These are phyloP conservation scores for Atrina japonica DNA, from an alignment of 2,888 invertebrate species.

Conservation along the genomic window DNA sequence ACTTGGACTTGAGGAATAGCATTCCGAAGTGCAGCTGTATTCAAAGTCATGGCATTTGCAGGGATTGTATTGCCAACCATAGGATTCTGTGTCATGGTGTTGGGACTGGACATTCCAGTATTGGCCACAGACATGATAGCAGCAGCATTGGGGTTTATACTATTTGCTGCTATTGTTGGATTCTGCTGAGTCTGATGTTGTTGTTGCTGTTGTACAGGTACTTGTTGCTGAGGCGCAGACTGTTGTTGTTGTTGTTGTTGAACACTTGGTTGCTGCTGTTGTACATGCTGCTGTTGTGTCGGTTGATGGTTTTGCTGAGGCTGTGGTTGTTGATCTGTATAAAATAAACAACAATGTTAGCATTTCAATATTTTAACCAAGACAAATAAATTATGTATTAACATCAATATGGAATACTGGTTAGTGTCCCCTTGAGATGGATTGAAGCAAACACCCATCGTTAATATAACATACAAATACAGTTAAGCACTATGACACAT, in stretches of 20 bases:
- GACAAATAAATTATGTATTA: too few species aligned
- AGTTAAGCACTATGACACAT: too few species aligned
- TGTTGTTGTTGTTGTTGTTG: conserved; percentile 19
- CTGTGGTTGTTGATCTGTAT: conserved; percentile 19
- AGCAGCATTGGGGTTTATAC: conserved; percentile 11
- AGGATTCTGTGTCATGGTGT: conserved; percentile 56
- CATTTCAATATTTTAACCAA: too few species aligned
- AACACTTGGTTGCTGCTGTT: conserved; percentile 12
- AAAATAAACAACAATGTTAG: too few species aligned
- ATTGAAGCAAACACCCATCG: too few species aligned
- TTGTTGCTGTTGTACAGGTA: conserved; percentile 45
- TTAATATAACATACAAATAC: too few species aligned
- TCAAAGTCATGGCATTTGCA: conserved; percentile 50
- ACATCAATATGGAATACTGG: too few species aligned
- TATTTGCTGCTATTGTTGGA: conserved; percentile 9
- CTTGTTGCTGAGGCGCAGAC: conserved; percentile 29
- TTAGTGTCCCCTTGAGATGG: too few species aligned
- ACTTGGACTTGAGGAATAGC: conserved; percentile 73
- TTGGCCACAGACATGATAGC: conserved; percentile 15
- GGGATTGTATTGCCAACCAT: conserved; percentile 57
- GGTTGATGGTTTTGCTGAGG: conserved; percentile 12
- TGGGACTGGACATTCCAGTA: conserved; percentile 20
- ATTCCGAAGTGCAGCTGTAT: conserved; percentile 49
- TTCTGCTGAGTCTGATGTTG: conserved; percentile 37
- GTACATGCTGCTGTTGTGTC: conserved; percentile 22